A percentile compares a stretch with the other conserved stretches of the same genome.
Evolutionary conservation across 2,113 vertebrate genomes (phyloP).

Genomic region (Takifugu flavidus): DNA sequence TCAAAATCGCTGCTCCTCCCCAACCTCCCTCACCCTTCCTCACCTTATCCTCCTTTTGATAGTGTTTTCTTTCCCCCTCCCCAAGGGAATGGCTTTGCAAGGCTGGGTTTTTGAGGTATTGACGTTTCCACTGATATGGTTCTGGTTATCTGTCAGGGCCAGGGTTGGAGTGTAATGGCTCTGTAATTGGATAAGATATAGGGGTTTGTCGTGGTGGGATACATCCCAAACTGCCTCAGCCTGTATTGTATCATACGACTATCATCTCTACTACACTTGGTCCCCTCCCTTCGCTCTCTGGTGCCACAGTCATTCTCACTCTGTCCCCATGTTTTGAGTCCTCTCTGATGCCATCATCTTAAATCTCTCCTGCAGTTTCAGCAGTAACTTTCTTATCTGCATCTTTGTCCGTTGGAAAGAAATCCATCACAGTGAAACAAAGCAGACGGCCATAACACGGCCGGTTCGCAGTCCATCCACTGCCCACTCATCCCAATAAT

Average conservation of each 20-base stretch:
- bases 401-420: conserved; percentile 27
- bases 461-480: conserved; percentile 24
- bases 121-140: conserved; percentile 62
- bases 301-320: conserved; percentile 6
- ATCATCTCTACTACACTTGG: conserved; percentile 30
- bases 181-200: conserved; percentile 74
- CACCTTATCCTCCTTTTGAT: conserved; percentile 29
- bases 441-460: conserved; percentile 26
- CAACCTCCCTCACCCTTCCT: neutral
- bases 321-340: conserved; percentile 6
- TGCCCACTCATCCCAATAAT: conserved; percentile 30
- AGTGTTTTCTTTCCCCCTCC: conserved; percentile 33
- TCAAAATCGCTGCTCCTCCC: conserved; percentile 28
- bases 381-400: conserved; percentile 36
- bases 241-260: conserved; percentile 54
- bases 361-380: conserved; percentile 22
- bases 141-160: conserved; percentile 65
- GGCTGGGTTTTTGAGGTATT: conserved; percentile 65
- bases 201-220: conserved; percentile 46
- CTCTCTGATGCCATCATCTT: conserved; percentile 21
- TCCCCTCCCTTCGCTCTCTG: conserved; percentile 2
- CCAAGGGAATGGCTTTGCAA: conserved; percentile 42
- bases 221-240: conserved; percentile 26
- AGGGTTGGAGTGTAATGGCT: conserved; percentile 62
- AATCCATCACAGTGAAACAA: conserved; percentile 34